phyloP scores from a whole-genome alignment of 1,140 invertebrate genomes.

The Conus betulinus region DNA sequence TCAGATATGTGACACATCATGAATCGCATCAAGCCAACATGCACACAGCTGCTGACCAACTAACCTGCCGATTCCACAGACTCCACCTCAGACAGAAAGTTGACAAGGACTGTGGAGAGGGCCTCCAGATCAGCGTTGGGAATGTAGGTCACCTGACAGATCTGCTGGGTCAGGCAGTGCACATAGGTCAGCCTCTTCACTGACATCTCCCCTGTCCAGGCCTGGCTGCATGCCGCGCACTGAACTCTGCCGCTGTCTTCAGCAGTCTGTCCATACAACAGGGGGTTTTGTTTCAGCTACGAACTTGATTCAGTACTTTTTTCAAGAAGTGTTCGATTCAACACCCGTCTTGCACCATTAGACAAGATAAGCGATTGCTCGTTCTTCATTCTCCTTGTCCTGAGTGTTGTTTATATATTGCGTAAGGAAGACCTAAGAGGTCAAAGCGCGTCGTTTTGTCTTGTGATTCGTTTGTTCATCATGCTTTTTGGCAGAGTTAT shows the following conservation, averaged over 20 bases:
- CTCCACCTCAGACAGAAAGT: conserved; percentile 81
- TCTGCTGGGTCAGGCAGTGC: conserved; percentile 79
- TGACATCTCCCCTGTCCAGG: conserved; percentile 77
- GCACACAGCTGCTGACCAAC: no score
- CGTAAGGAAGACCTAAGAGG: no score
- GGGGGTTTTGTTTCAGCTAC: not conserved
- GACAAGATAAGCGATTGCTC: no score
- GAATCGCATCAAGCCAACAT: no score
- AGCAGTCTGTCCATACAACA: conserved; percentile 76
- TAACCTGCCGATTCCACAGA: conserved; percentile 78
- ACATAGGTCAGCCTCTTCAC: conserved; percentile 80
- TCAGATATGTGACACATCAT: no score
- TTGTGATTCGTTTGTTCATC: no score
- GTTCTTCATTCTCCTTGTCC: no score
- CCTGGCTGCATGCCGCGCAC: conserved; percentile 70
- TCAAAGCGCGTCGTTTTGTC: no score
- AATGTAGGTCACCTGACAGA: conserved; percentile 79
- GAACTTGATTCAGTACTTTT: not conserved
- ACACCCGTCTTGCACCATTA: no score
- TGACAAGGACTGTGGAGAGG: conserved; percentile 78
- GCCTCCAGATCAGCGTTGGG: conserved; percentile 76
- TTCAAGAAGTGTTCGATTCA: not conserved
- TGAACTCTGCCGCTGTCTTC: conserved; percentile 81
- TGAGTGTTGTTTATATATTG: no score
- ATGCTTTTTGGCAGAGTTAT: no score